These are phyloP conservation scores for Ciconia nigra DNA, from an alignment of 2,797 vertebrate species.

Conservation along the genomic window DNA sequence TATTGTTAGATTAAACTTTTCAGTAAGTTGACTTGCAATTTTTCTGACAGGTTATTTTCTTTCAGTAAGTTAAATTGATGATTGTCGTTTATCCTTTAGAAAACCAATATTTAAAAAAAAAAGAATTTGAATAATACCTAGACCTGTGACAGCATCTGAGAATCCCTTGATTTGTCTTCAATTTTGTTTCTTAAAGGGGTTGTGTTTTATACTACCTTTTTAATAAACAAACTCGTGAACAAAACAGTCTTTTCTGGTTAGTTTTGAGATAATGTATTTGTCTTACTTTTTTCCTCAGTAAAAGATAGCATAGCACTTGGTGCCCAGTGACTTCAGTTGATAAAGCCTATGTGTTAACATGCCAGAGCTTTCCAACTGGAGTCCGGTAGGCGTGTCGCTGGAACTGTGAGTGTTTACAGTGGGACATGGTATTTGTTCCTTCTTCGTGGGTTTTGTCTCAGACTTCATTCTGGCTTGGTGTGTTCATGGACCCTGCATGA, in stretches of 20 bases:
- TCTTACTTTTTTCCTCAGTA: background rate
- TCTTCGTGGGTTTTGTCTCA: background rate
- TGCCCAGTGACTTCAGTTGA: background rate
- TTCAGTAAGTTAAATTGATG: background rate
- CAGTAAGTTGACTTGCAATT: background rate
- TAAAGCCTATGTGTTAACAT: fast-evolving
- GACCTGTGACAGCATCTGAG: background rate
- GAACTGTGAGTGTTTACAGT: background rate
- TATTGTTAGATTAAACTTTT: constrained; percentile 31
- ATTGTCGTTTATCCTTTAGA: background rate
- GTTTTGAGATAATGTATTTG: background rate
- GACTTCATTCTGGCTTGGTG: background rate
- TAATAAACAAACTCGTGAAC: constrained; percentile 51
- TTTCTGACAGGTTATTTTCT: constrained; percentile 7
- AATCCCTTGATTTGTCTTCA: constrained; percentile 15
- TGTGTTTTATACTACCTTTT: constrained; percentile 68
- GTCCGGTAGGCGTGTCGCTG: fast-evolving
- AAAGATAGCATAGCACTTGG: background rate
- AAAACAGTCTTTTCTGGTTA: background rate
- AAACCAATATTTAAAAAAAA: background rate
- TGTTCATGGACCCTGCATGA: background rate
- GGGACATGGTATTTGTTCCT: background rate
- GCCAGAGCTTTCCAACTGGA: background rate
- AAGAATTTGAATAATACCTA: background rate
- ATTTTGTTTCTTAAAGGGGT: constrained; percentile 62